Evolutionary conservation across 2,797 vertebrate genomes (phyloP).

Genomic region (Halcyon smyrnensis): DNA sequence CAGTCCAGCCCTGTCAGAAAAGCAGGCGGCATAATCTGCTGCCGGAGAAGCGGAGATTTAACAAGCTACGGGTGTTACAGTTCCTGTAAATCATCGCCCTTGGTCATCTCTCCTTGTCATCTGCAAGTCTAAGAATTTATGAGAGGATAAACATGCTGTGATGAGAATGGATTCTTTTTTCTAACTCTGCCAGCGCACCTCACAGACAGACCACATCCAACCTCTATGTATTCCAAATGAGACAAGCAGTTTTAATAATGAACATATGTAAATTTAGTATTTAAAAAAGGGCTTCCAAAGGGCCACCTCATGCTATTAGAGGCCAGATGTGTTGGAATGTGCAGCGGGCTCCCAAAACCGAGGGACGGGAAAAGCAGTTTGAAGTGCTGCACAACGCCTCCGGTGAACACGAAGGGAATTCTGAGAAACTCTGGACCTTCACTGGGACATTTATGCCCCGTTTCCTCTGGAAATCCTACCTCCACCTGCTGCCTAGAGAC

Average conservation of each 20-base stretch:
- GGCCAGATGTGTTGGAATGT: not conserved
- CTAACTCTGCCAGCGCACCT: not conserved
- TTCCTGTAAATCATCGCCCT: not conserved
- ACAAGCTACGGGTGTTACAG: not conserved
- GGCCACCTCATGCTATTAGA: not conserved
- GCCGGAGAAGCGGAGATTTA: conserved; percentile 1
- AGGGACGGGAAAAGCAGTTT: not conserved
- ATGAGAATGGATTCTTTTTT: not conserved
- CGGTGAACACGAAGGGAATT: not conserved
- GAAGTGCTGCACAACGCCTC: not conserved
- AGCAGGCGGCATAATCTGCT: not conserved
- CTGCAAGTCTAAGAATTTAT: not conserved
- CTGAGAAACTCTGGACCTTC: not conserved
- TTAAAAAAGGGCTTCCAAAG: not conserved
- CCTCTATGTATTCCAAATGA: not conserved
- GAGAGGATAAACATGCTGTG: not conserved
- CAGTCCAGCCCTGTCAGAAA: not conserved
- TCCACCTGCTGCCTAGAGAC: not conserved
- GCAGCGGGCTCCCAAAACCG: not conserved
- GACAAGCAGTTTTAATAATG: not conserved
- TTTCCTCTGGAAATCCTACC: not conserved
- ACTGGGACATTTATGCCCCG: not conserved
- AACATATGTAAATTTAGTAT: not conserved
- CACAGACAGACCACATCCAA: not conserved
- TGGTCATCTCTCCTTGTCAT: not conserved